Percentiles rank a stretch among this genome's conserved stretches.
Evolutionary conservation across 2,888 invertebrate genomes (phyloP).

Genomic region (Nomada ferruginata): DNA sequence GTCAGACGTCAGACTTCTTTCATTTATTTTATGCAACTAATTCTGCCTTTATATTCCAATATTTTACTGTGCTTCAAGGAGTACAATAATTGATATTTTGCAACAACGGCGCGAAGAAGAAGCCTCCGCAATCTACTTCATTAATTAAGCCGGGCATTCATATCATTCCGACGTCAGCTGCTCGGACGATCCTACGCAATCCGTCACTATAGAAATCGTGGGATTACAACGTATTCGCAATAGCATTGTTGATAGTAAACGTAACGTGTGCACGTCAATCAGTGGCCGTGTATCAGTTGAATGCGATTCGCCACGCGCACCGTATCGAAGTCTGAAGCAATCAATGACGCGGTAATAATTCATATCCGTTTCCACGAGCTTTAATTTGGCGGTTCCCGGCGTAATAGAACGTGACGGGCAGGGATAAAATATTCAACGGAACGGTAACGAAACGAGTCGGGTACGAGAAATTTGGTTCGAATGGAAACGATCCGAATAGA

Average conservation of each 20-base stretch:
- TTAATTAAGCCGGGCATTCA: no score
- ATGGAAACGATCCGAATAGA: slow-evolving; percentile 20
- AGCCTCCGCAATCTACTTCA: slow-evolving; percentile 4
- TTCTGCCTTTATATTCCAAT: no score
- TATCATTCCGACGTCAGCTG: background rate
- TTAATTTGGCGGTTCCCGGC: slow-evolving; percentile 30
- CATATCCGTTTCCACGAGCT: slow-evolving; percentile 30
- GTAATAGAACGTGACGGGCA: background rate
- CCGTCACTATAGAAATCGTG: slow-evolving; percentile 14
- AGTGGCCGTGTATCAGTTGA: background rate
- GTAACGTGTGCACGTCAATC: slow-evolving; percentile 34
- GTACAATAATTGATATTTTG: background rate
- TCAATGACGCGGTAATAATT: slow-evolving; percentile 35
- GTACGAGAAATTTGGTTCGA: background rate
- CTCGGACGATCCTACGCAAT: slow-evolving; percentile 3
- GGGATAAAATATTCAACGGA: slow-evolving; percentile 35
- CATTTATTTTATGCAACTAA: background rate
- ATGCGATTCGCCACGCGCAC: background rate
- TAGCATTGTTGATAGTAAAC: slow-evolving; percentile 32
- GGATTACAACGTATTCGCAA: slow-evolving; percentile 27
- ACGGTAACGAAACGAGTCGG: slow-evolving; percentile 3
- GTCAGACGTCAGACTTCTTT: background rate
- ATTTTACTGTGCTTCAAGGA: no score
- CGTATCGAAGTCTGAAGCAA: slow-evolving; percentile 4
- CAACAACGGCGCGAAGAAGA: background rate